Percentiles rank a stretch among this genome's conserved stretches.
phyloP scores from a whole-genome alignment of 2,888 invertebrate species.

The Noctua pronuba region DNA sequence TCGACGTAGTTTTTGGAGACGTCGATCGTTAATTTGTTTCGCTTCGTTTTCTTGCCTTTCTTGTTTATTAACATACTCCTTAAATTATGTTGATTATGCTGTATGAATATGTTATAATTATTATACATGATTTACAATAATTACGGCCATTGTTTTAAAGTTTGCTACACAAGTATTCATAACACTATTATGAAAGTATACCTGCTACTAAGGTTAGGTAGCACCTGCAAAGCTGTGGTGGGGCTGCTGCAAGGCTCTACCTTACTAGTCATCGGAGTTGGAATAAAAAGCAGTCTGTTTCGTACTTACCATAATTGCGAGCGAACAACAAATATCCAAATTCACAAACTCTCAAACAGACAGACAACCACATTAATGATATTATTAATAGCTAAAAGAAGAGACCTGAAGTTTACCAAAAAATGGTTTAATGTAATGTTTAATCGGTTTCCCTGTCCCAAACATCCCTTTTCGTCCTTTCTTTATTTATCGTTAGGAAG shows the following conservation, averaged over 20 bases:
- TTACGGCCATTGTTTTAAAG: neutral
- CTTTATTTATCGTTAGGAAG: too few relatives aligned
- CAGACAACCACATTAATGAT: neutral
- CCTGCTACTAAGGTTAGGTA: neutral
- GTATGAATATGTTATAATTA: neutral
- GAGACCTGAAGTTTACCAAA: neutral
- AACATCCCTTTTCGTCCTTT: too few relatives aligned
- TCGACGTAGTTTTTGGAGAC: constrained; percentile 92
- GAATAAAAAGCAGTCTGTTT: neutral
- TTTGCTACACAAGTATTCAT: neutral
- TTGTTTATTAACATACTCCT: neutral
- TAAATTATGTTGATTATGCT: neutral
- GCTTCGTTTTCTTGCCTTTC: neutral
- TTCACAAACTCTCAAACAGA: neutral
- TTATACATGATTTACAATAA: neutral
- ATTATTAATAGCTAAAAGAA: neutral
- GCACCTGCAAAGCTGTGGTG: neutral
- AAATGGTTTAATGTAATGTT: neutral
- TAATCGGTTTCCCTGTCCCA: too few relatives aligned
- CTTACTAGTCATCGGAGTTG: neutral
- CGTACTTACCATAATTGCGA: neutral
- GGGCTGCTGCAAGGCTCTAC: neutral
- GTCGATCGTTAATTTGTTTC: constrained; percentile 90
- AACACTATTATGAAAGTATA: neutral
- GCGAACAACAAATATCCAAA: neutral